Percentiles rank a stretch among this genome's conserved stretches.
Conservation (phyloP, 2,113 vertebrate species). For the Corynorhinus townsendii region DNA sequence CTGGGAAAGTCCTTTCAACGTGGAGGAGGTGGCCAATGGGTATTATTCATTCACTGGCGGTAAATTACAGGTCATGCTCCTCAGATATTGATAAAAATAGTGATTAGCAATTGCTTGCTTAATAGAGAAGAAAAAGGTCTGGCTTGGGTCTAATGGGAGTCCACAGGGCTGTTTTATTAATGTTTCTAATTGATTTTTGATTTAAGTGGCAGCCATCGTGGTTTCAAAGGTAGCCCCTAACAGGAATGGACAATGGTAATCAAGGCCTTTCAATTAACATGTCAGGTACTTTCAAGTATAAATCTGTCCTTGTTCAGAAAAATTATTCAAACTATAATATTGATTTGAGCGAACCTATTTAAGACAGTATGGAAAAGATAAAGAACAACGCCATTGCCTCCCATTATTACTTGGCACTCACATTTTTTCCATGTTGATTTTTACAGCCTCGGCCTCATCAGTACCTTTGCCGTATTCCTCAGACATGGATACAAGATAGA, state of each 20-base stretch:
- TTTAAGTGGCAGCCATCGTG: constrained; percentile 72
- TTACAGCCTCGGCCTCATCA: background rate
- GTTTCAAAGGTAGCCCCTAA: constrained; percentile 65
- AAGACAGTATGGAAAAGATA: constrained; percentile 26
- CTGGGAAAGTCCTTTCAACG: constrained; percentile 40
- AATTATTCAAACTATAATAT: constrained; percentile 56
- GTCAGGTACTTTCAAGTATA: constrained; percentile 56
- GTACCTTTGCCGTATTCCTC: background rate
- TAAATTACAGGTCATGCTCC: constrained; percentile 67
- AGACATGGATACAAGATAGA: background rate
- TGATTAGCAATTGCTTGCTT: constrained; percentile 76
- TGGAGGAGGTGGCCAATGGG: constrained; percentile 49
- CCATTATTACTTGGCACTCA: background rate
- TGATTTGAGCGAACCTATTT: constrained; percentile 23
- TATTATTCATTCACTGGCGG: constrained; percentile 66
- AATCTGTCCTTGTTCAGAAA: constrained; percentile 59
- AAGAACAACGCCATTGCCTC: constrained; percentile 41
- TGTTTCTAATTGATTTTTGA: constrained; percentile 79
- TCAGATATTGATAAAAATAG: constrained; percentile 73
- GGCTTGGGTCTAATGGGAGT: constrained; percentile 76
- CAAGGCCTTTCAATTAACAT: constrained; percentile 73
- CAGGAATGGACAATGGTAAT: constrained; percentile 67
- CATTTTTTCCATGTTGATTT: background rate
- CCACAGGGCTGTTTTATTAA: constrained; percentile 74
- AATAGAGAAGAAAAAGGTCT: constrained; percentile 76